Base-by-base conservation (phyloP, 2,888 invertebrate genomes). In the Anodontia alba region DNA sequence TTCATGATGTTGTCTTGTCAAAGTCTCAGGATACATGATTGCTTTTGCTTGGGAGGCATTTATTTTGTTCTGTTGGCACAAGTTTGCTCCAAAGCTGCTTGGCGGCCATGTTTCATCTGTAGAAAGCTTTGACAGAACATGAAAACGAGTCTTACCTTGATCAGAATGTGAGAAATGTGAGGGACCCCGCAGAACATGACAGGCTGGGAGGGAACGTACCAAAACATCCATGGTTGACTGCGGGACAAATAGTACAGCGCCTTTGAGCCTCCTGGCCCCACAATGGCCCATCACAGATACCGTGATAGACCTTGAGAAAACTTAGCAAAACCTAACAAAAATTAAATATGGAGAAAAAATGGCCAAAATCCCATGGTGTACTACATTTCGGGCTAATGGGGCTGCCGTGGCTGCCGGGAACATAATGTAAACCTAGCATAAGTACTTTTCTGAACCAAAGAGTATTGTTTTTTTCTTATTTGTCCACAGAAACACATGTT, bases 191-290 rank as follows among this genome's bases (percentile, higher is more conserved):
- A 62, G 62, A 62, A 62, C 62, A 29, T 62, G 29, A 29, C 33
- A 31, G 62, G 29, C 62, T 29, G 15, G 15, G 62, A 62, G 62
- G 62, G 20, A 62, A 62, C 62, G 26, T 62, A 62, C 62, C 10
- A n/a, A n/a, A 20, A 20, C 49, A 20, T 49, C 49, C 49, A 20
- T 20, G 49, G 20, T 20, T 17, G 8, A 49, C 49, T 20, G 49
- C 20, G 49, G 49, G 20, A 10, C 3, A 17, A 49, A 49, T 17
- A 5, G 49, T 49, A 49, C 17, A 17, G 49, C 49, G 20, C n/a
- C 49, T 5, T 49, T 20, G 12, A 20, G 20, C 20, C 49, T 49
- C 49, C 49, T 10, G 49, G 49, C 20, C 20, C 49, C 3, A 20
- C 49, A 20, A 49, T 20, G 49, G 49, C n/a, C 3, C 20, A 20